phyloP scores from a whole-genome alignment of 2,797 vertebrate species.

The Sarcoramphus papa region DNA sequence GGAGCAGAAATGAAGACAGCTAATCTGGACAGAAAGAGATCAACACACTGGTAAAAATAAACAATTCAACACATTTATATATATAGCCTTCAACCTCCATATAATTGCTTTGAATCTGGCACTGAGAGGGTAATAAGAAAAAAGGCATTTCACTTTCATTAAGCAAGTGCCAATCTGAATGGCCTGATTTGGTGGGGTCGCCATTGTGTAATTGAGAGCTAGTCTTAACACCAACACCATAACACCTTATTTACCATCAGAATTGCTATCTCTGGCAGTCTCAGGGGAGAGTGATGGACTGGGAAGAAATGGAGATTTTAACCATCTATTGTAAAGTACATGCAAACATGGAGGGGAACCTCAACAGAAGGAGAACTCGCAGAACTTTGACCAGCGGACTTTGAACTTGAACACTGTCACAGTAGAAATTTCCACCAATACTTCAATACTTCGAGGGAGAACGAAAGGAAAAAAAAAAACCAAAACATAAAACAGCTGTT shows the following conservation, averaged over 20 bases:
- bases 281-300: neutral
- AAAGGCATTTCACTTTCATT: neutral
- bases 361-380: neutral
- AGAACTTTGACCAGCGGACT: neutral
- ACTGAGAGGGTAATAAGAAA: neutral
- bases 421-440: neutral
- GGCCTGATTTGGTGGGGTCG: neutral
- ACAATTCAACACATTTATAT: neutral
- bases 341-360: neutral
- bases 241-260: neutral
- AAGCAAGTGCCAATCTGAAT: neutral
- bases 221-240: neutral
- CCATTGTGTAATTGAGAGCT: neutral
- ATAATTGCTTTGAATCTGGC: neutral
- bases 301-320: neutral
- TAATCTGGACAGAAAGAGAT: neutral
- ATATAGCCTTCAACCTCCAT: neutral
- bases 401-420: neutral
- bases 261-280: neutral
- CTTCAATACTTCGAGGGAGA: neutral
- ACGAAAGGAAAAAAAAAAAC: neutral
- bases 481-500: neutral
- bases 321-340: neutral
- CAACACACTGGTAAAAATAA: neutral
- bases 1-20: neutral